These are phyloP conservation scores for Podarcis muralis DNA, from an alignment of 2,113 vertebrate genomes.

Conservation along the genomic window DNA sequence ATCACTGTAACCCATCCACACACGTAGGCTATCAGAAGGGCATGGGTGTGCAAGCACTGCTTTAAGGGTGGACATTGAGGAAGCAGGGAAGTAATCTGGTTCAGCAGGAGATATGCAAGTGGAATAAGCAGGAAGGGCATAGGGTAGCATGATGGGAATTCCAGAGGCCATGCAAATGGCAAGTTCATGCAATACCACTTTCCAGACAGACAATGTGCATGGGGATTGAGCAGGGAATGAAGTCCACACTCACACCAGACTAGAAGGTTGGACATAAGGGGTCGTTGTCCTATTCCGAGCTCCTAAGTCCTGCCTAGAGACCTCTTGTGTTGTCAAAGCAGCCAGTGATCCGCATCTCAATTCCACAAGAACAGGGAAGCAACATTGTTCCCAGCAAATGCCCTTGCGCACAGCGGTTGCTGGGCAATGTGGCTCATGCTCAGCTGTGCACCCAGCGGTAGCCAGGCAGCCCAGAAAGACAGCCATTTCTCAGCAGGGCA, in stretches of 20 bases:
- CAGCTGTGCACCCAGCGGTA: background rate
- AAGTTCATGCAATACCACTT: background rate
- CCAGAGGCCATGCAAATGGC: background rate
- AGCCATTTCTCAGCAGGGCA: conserved; percentile 27
- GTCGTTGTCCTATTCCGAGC: background rate
- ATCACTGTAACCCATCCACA: too few species aligned
- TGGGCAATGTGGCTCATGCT: conserved; percentile 4
- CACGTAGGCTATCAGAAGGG: too few species aligned
- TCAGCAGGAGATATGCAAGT: background rate
- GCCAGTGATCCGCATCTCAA: background rate
- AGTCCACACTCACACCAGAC: background rate
- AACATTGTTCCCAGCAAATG: background rate
- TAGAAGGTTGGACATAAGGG: background rate
- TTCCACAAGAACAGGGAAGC: too few species aligned
- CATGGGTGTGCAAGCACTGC: background rate
- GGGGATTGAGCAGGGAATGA: background rate
- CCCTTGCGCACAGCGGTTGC: background rate
- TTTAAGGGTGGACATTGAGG: background rate
- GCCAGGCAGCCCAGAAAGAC: background rate
- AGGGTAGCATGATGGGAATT: background rate
- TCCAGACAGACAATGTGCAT: background rate
- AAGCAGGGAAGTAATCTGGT: background rate
- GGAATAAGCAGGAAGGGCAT: background rate
- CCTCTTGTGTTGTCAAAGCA: background rate
- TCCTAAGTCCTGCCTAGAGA: background rate